Base-by-base conservation (phyloP, 1,140 invertebrate genomes). In the Thrips palmi region DNA sequence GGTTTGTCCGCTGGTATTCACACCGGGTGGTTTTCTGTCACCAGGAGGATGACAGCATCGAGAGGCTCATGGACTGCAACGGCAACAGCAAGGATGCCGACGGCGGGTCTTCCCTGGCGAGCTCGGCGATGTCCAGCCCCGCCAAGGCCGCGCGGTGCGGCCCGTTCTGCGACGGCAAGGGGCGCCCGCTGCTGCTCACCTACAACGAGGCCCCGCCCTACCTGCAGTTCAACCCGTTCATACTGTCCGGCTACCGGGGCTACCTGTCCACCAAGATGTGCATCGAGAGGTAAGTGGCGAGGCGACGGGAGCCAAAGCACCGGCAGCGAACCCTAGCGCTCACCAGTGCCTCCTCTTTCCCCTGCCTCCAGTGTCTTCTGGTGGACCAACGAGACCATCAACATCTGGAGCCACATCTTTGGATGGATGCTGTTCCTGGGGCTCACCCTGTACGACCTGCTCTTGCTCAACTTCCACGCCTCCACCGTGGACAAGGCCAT, bases 381-480 rank as follows among this genome's bases (percentile, higher is more conserved):
- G 73, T 89, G 88, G 86, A 92, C 82, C 12, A 97, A 97, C 53
- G 91, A 97, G 58, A 94, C 88, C 3, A 71, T 97, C 45, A 97
- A 96, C 50, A 93, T 96, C 52, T 97, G 91, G 91, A 88, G 83
- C 37, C 91, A 97, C 58, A 64, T 96, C 44, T 73, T 88, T 43
- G 89, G 89, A 6, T 93, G 88, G 65, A 70, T 88, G 51, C 58
- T 93, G 7, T 86, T 96, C 47, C 59, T 85, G 14, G 73, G 73
- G 14, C 59, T 93, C 33, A 82, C 86, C 6, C 63, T 89, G 25
- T 81, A 88, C 48, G 87, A 91, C 52, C 64, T 87, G 27, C 70
- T 77, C 44, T 62, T 82, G 42, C 65, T 84, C 15, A 78, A 79
- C 47, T 71, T 79, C 37, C 73, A 82, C 45, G 79, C 79, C 11